Evolutionary conservation across 2,113 vertebrate genomes (phyloP).

Genomic region (Nesoenas mayeri): DNA sequence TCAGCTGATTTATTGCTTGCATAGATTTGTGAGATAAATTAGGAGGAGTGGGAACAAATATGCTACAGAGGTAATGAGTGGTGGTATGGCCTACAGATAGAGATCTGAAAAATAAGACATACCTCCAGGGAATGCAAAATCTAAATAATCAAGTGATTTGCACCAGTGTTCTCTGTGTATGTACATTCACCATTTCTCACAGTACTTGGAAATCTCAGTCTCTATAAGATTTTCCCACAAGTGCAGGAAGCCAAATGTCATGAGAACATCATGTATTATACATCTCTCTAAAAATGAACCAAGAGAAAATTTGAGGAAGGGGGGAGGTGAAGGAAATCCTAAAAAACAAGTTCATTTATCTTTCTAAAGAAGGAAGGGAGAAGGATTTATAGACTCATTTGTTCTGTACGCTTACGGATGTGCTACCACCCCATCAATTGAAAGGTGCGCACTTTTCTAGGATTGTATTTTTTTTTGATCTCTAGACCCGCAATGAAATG

Average conservation of each 20-base stretch:
- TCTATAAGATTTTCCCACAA: background rate
- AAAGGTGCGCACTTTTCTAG: background rate
- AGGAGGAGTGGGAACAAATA: background rate
- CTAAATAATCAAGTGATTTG: background rate
- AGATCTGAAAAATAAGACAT: background rate
- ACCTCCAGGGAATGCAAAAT: background rate
- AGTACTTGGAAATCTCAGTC: background rate
- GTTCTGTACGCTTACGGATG: background rate
- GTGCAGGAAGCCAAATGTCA: constrained; percentile 36
- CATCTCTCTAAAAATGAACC: background rate
- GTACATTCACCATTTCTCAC: background rate
- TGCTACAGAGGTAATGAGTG: background rate
- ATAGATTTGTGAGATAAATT: background rate
- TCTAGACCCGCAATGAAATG: background rate
- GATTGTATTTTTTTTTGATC: background rate
- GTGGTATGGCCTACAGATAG: fast-evolving
- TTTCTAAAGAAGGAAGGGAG: background rate
- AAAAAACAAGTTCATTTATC: background rate
- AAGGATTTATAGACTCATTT: background rate
- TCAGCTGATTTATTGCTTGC: background rate
- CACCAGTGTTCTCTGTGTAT: background rate
- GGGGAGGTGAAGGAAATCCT: background rate
- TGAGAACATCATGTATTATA: background rate
- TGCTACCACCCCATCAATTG: background rate
- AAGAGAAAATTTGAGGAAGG: background rate